Percentiles rank a stretch among this genome's conserved stretches.
Conservation (phyloP, 1,140 invertebrate genomes). For the Lethrus apterus region DNA sequence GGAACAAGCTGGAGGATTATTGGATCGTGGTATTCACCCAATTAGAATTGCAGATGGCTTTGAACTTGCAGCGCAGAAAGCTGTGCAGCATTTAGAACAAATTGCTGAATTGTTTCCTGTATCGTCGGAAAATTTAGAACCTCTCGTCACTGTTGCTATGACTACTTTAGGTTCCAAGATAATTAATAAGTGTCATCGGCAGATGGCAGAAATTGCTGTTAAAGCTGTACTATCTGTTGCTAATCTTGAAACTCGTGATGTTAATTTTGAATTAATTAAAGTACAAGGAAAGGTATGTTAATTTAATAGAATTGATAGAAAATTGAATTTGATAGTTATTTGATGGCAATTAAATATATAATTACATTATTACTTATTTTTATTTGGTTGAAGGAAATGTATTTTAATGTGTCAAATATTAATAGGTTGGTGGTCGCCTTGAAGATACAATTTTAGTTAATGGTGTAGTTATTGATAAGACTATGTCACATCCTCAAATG, state of each 20-base stretch:
- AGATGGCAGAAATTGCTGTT: conserved; percentile 99
- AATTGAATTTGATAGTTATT: background rate
- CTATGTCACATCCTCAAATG: conserved; percentile 99
- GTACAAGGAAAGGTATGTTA: conserved; percentile 82
- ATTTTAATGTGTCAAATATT: too few relatives aligned
- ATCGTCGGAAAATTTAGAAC: conserved; percentile 73
- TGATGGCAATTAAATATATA: background rate
- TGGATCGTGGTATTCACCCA: conserved; percentile 97
- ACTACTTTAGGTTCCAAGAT: conserved; percentile 99
- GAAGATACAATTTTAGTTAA: conserved; percentile 96
- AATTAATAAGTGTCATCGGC: conserved; percentile 81
- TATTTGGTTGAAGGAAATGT: too few relatives aligned
- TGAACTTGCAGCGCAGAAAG: conserved; percentile 90
- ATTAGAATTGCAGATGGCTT: conserved; percentile 98
- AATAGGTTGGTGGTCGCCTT: conserved; percentile 81
- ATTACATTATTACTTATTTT: conserved; percentile 1
- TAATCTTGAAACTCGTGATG: conserved; percentile 89
- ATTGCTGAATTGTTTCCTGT: conserved; percentile 89
- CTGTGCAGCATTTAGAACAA: conserved; percentile 77
- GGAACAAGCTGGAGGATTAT: conserved; percentile 87
- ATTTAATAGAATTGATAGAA: background rate
- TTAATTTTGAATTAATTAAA: conserved; percentile 99
- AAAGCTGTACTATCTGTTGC: conserved; percentile 90
- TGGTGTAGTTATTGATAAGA: conserved; percentile 97
- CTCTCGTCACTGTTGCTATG: conserved; percentile 91